Base-by-base conservation (phyloP, 2,113 vertebrate genomes). In the Callionymus lyra region DNA sequence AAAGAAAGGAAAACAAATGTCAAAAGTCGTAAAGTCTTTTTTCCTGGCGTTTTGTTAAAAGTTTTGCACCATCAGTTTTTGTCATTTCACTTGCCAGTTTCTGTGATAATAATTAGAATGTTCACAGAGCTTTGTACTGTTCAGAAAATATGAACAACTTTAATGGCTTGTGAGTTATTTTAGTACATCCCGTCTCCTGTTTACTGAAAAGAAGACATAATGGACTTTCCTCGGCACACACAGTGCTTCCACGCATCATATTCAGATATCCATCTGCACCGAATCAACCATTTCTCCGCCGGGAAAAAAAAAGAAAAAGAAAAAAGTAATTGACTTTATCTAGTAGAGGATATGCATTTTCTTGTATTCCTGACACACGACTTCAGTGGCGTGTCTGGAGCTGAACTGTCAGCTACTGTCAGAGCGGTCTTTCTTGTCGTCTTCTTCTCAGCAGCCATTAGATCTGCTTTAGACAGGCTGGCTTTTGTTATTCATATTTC, bases 401-500 rank as follows among this genome's bases (percentile, higher is more conserved):
- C 21, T 27, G 4, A 27, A 27, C 21, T 27, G 21, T 27, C 21
- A 27, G 21, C 75, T 72, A 50, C 60, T 61, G 50, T 60, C 65
- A 59, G 52, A 56, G 41, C 62, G 72, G 63, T 68, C 21, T 44
- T 17, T 47, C 37, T 58, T 41, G 34, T 54, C 34, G 50, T 39
- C 48, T 38, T 52, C 54, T 74, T 38, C 45, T 31, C 42, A 63
- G 64, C 59, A 62, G 53, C 46, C 62, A 33, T 59, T 58, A 48
- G 13, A 58, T 65, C 59, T 50, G 41, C 42, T 32, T 74, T 53
- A 70, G 74, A 74, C 77, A 79, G 74, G 70, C 69, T 53, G 32
- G 50, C 64, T 70, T 79, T 79, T 74, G 73, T 80, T 81, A 76
- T 80, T 69, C 75, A 68, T 72, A 71, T 81, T 76, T 64, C 62